Conservation (phyloP, 2,113 vertebrate species). For the Grantiella picta region DNA sequence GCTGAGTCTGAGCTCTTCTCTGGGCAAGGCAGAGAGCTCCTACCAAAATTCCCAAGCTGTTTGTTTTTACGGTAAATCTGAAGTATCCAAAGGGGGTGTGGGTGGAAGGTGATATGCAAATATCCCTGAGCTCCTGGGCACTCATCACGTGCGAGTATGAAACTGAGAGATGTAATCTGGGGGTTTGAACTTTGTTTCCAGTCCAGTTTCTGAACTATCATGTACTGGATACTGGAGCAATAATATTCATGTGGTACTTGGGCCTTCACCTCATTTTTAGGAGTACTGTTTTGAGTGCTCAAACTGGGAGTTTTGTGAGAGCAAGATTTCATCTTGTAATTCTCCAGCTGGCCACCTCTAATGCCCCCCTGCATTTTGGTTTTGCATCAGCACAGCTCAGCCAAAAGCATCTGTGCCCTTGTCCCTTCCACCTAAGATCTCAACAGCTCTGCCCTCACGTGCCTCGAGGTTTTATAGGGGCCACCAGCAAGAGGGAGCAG, state of each 20-base stretch:
- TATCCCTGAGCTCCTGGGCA: background rate
- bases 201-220: background rate
- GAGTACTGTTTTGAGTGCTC: background rate
- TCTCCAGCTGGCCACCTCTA: background rate
- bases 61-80: background rate
- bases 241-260: background rate
- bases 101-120: background rate
- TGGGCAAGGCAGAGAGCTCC: background rate
- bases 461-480: background rate
- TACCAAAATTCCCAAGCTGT: background rate
- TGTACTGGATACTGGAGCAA: background rate
- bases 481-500: background rate
- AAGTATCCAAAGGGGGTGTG: fast-evolving
- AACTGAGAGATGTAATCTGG: background rate
- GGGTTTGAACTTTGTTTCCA: background rate
- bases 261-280: background rate
- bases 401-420: background rate
- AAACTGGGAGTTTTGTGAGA: background rate
- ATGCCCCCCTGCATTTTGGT: background rate
- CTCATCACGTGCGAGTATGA: background rate
- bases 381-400: background rate
- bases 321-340: background rate
- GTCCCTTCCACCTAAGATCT: background rate
- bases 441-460: background rate
- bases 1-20: background rate